Percentiles rank a stretch among this genome's conserved stretches.
phyloP scores from a whole-genome alignment of 2,797 vertebrate species.

The Uromys caudimaculatus region DNA sequence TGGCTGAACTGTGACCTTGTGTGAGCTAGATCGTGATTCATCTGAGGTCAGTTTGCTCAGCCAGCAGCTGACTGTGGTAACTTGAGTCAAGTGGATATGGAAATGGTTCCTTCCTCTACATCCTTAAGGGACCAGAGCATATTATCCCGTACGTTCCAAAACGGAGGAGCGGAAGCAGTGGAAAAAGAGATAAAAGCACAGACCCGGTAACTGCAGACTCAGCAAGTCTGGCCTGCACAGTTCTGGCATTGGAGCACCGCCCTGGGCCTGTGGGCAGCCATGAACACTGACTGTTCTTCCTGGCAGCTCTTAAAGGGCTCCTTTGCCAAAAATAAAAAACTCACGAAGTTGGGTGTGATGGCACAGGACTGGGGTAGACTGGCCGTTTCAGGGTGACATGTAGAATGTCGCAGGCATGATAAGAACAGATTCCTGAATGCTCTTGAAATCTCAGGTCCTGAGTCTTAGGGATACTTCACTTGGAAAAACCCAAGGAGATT shows the following conservation, averaged over 20 bases:
- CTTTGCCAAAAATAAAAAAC: not conserved
- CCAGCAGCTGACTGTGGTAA: not conserved
- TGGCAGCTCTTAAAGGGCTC: not conserved
- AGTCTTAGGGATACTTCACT: not conserved
- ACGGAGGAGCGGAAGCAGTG: not conserved
- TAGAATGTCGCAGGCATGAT: not conserved
- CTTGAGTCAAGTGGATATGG: slow-evolving; percentile 31
- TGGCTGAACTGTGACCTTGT: not conserved
- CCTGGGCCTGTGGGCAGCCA: not conserved
- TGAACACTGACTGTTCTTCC: not conserved
- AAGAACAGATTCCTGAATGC: not conserved
- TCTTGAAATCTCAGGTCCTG: not conserved
- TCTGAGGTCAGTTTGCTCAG: slow-evolving; percentile 12
- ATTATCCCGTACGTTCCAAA: not conserved
- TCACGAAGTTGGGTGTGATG: not conserved
- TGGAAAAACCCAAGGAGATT: not conserved
- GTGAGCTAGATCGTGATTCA: not conserved
- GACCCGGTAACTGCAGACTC: not conserved
- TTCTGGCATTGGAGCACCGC: not conserved
- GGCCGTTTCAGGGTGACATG: not conserved
- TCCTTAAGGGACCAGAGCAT: not conserved
- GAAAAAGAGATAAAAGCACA: not conserved
- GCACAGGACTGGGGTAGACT: not conserved
- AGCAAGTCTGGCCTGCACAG: not conserved
- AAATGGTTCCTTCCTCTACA: slow-evolving; percentile 21